Percentiles rank a stretch among this genome's conserved stretches.
Conservation (phyloP, 2,113 vertebrate species). For the Chionodraco myersi region DNA sequence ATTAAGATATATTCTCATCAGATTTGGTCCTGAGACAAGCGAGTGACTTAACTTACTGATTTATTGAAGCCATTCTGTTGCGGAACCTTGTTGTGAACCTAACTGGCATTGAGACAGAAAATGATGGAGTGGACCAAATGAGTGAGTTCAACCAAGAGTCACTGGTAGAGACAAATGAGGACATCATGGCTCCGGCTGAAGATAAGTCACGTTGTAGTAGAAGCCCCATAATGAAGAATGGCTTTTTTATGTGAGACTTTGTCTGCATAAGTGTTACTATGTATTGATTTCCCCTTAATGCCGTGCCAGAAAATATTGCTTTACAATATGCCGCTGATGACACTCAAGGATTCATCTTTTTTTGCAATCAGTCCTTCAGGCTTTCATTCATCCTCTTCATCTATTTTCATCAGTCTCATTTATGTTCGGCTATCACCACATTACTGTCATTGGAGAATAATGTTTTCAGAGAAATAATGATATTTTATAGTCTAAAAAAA, state of each 20-base stretch:
- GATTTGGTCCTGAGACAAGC: conserved; percentile 19
- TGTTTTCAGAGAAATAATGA: neutral
- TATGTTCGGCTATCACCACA: neutral
- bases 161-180: conserved; percentile 55
- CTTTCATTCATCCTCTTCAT: neutral
- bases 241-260: conserved; percentile 47
- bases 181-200: conserved; percentile 32
- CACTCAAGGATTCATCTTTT: conserved; percentile 12
- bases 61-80: conserved; percentile 50
- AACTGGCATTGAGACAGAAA: conserved; percentile 51
- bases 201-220: conserved; percentile 50
- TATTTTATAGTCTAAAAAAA: neutral
- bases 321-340: conserved; percentile 23
- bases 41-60: conserved; percentile 48
- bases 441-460: no score
- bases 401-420: neutral
- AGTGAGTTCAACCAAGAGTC: conserved; percentile 68
- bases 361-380: neutral
- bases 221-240: conserved; percentile 66
- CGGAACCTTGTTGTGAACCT: conserved; percentile 56
- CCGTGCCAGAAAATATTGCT: conserved; percentile 38
- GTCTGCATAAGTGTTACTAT: conserved; percentile 44
- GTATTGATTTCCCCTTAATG: conserved; percentile 59
- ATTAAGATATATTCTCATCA: conserved; percentile 30
- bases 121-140: conserved; percentile 49